Conservation (phyloP, 2,113 vertebrate genomes). For the Dendrocopos noguchii region DNA sequence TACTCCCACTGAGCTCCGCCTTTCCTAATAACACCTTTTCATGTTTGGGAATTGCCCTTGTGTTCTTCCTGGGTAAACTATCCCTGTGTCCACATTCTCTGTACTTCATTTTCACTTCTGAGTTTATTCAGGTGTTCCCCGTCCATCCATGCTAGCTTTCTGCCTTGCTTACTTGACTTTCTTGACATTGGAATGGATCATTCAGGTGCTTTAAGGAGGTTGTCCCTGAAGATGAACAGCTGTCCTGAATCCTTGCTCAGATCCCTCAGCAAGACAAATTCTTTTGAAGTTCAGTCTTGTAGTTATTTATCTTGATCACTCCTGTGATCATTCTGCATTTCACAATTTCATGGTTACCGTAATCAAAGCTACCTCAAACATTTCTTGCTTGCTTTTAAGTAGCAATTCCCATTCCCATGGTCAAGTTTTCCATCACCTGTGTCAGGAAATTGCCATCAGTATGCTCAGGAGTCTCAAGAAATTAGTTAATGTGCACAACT, state of each 20-base stretch:
- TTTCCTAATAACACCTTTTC: not conserved
- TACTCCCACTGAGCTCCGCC: not conserved
- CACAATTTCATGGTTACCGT: not conserved
- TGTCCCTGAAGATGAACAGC: not conserved
- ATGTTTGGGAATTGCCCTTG: not conserved
- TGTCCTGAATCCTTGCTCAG: not conserved
- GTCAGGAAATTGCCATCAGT: not conserved
- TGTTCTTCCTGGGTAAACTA: not conserved
- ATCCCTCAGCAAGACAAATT: not conserved
- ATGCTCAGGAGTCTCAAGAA: not conserved
- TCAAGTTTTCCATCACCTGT: not conserved
- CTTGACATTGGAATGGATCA: not conserved
- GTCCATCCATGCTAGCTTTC: not conserved
- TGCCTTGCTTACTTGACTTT: not conserved
- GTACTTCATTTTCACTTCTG: not conserved
- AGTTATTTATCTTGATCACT: not conserved
- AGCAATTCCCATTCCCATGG: not conserved
- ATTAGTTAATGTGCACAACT: not conserved
- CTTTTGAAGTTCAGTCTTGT: not conserved
- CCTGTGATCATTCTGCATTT: not conserved
- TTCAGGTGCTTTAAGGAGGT: not conserved
- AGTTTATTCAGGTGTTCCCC: not conserved
- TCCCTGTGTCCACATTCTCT: not conserved
- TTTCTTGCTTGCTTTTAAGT: not conserved
- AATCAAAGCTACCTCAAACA: not conserved